These are phyloP conservation scores for Motacilla tschutschensis DNA, from an alignment of 2,113 vertebrate genomes.

Conservation along the genomic window DNA sequence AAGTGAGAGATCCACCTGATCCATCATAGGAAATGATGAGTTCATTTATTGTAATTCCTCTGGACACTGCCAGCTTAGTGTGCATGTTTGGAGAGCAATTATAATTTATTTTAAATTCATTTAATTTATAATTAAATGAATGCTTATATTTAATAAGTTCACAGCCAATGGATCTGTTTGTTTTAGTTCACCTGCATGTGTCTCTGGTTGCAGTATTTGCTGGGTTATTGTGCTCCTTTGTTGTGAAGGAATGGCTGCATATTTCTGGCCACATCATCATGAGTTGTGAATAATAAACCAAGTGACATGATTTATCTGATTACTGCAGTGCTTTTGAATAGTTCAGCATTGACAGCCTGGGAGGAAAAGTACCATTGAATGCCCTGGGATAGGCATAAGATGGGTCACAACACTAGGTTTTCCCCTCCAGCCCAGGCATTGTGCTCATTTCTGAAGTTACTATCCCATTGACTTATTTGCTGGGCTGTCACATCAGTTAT, in stretches of 20 bases:
- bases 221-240: fast-evolving
- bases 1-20: not conserved
- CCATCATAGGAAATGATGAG: fast-evolving
- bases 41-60: not conserved
- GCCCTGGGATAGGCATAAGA: not conserved
- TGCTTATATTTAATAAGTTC: not conserved
- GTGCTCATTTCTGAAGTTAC: not conserved
- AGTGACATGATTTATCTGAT: not conserved
- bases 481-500: not conserved
- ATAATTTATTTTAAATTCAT: too few species aligned
- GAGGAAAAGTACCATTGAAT: not conserved
- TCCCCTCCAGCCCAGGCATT: not conserved
- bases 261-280: not conserved
- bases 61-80: not conserved
- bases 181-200: not conserved
- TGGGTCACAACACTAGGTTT: not conserved
- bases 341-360: not conserved
- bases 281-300: not conserved
- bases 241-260: not conserved
- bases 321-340: not conserved
- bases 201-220: not conserved
- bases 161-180: not conserved
- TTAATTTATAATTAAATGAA: not conserved
- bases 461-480: not conserved
- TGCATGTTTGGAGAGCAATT: not conserved